Conservation (phyloP, 1,140 invertebrate species). For the Pseudomyrmex pallidus region DNA sequence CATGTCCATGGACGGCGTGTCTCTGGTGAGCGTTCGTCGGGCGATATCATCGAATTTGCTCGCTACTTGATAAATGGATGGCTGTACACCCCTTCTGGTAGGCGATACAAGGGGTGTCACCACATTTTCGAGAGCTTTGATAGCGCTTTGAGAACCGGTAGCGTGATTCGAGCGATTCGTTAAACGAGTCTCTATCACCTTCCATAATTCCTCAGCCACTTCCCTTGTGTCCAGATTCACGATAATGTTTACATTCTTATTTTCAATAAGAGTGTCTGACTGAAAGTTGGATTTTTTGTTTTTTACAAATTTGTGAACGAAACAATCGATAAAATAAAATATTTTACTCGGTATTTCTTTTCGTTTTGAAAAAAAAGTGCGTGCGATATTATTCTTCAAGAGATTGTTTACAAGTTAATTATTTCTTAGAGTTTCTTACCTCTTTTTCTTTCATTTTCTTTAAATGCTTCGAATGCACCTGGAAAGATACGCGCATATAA, state of each 20-base stretch:
- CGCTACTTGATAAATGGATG: slow-evolving; percentile 58
- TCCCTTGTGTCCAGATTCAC: slow-evolving; percentile 70
- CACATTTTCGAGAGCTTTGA: slow-evolving; percentile 54
- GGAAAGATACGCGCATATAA: neutral
- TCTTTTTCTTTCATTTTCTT: neutral
- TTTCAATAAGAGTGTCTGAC: slow-evolving; percentile 62
- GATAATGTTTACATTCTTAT: slow-evolving; percentile 74
- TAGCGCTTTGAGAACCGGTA: neutral
- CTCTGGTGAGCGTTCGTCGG: slow-evolving; percentile 46
- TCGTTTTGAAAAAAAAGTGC: neutral
- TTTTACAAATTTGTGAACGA: neutral
- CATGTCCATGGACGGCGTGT: neutral
- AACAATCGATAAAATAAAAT: neutral
- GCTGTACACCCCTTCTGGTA: slow-evolving; percentile 37
- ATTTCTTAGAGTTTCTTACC: neutral
- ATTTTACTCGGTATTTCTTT: neutral
- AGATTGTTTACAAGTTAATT: no score
- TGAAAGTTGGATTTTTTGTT: slow-evolving; percentile 30
- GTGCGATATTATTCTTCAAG: no score
- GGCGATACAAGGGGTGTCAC: slow-evolving; percentile 50
- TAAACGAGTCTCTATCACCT: slow-evolving; percentile 66
- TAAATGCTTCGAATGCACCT: neutral
- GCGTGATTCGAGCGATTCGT: slow-evolving; percentile 13
- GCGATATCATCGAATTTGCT: slow-evolving; percentile 66
- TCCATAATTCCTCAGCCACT: slow-evolving; percentile 72